A percentile compares a stretch with the other conserved stretches of the same genome.
Conservation (phyloP, 2,113 vertebrate genomes). For the Lonchura striata region DNA sequence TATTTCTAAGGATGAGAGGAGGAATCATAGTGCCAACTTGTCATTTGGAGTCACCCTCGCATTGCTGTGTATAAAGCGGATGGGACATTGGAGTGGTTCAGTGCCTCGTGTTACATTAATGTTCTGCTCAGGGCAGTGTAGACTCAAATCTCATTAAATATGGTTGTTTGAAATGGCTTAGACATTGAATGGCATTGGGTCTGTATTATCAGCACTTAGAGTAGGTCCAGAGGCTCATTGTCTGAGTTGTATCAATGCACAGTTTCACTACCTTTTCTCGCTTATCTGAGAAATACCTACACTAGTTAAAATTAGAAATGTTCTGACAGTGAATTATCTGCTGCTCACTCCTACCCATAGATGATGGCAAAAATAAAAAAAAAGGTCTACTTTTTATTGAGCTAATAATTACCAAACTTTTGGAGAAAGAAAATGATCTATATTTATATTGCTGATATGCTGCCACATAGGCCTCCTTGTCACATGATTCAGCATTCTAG, state of each 20-base stretch:
- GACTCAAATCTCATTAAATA: conserved; percentile 66
- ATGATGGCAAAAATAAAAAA: conserved; percentile 8
- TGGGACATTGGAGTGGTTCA: conserved; percentile 26
- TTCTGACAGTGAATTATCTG: conserved; percentile 57
- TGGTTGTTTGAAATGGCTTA: conserved; percentile 56
- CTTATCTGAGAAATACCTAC: conserved; percentile 50
- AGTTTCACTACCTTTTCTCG: conserved; percentile 50
- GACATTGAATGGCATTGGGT: conserved; percentile 49
- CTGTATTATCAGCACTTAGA: conserved; percentile 45
- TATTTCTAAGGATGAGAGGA: neutral
- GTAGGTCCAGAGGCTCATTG: conserved; percentile 54
- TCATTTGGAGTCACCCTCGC: conserved; percentile 34
- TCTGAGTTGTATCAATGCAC: conserved; percentile 38
- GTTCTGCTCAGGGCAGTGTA: conserved; percentile 56
- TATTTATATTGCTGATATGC: conserved; percentile 36
- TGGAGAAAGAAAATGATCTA: neutral
- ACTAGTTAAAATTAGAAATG: conserved; percentile 59
- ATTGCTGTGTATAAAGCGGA: conserved; percentile 36
- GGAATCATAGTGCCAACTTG: conserved; percentile 22
- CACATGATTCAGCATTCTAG: neutral
- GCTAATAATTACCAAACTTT: conserved; percentile 54
- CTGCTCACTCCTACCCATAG: conserved; percentile 22
- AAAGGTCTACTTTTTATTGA: conserved; percentile 25
- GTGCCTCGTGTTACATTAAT: neutral
- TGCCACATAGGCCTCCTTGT: neutral